phyloP scores from a whole-genome alignment of 2,797 vertebrate genomes.

The Melopsittacus undulatus region DNA sequence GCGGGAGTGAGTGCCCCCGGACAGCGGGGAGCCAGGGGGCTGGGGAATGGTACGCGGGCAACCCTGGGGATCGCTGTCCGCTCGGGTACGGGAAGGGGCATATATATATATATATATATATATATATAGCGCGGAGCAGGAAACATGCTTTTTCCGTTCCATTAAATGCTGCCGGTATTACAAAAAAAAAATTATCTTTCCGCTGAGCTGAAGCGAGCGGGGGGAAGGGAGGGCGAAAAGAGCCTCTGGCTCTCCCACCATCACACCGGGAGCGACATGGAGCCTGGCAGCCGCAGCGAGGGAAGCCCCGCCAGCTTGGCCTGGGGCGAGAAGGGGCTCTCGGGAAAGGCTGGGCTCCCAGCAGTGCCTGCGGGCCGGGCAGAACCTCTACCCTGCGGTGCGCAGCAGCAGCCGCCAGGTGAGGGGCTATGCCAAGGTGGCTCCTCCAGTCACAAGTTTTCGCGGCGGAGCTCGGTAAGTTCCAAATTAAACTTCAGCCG shows the following conservation, averaged over 20 bases:
- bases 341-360: not conserved
- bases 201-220: not conserved
- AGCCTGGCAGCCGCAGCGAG: not conserved
- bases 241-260: not conserved
- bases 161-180: not conserved
- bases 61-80: not conserved
- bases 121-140: not conserved
- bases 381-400: not conserved
- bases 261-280: not conserved
- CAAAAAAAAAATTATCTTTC: not conserved
- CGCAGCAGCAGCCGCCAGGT: not conserved
- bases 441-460: not conserved
- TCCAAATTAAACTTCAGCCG: not conserved
- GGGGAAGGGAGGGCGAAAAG: not conserved
- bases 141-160: conserved; percentile 10
- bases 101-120: not conserved
- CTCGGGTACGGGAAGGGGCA: not conserved
- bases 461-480: not conserved
- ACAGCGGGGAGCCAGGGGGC: no score
- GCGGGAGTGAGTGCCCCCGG: not conserved
- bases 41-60: not conserved
- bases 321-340: not conserved
- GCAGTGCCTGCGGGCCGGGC: not conserved
- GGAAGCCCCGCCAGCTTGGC: not conserved
- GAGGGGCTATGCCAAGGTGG: not conserved